Conservation (phyloP, 2,113 vertebrate genomes). For the Recurvirostra avosetta region DNA sequence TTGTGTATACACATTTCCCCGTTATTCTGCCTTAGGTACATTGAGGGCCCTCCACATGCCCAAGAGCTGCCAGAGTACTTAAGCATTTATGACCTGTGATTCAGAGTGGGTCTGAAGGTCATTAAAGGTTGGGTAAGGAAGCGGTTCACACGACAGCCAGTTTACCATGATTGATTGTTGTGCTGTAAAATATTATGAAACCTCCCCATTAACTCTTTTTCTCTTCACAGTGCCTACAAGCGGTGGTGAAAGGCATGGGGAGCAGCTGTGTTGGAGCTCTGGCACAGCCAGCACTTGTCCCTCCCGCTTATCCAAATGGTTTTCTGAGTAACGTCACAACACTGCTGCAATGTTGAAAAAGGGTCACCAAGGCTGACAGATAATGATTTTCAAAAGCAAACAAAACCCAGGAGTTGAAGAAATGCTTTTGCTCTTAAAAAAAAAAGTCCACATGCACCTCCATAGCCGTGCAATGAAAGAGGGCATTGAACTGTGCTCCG, state of each 20-base stretch:
- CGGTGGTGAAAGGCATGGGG: neutral
- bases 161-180: neutral
- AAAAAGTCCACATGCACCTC: neutral
- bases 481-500: neutral
- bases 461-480: neutral
- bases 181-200: constrained; percentile 1
- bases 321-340: neutral
- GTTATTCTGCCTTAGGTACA: neutral
- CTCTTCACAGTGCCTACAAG: neutral
- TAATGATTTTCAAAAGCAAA: constrained; percentile 50
- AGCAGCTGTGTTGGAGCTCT: neutral
- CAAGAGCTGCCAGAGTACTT: neutral
- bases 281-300: neutral
- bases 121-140: constrained; percentile 6
- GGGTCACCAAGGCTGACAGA: neutral
- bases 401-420: neutral
- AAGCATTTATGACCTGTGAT: constrained; percentile 24
- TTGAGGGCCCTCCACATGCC: neutral
- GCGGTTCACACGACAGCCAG: neutral
- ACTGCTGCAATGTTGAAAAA: neutral
- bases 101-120: constrained; percentile 43
- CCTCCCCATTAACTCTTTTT: neutral
- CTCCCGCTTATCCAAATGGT: neutral
- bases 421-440: neutral
- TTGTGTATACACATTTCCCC: neutral